Evolutionary conservation across 2,113 vertebrate species (phyloP), one percentile per base, ranked within the genome.

Genomic region (Clupea harengus): DNA sequence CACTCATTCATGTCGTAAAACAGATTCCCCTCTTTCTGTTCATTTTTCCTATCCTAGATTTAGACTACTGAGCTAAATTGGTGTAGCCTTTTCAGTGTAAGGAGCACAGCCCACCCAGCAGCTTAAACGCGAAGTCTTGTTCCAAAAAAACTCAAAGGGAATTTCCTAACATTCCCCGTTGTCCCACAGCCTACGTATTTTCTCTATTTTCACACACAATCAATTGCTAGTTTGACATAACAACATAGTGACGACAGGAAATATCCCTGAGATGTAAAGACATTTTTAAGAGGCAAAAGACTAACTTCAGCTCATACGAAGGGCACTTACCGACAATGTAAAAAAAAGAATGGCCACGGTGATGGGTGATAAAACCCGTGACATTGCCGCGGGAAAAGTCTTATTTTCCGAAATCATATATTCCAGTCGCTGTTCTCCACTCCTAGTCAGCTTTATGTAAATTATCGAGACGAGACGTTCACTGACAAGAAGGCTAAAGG

Each of bases 301-400:
- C 4, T 6, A 60, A 60, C 6, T 5, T 39, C 10, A 75, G 60
- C 20, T 22, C 10, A 72, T 72, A 32, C n/a, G n/a, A n/a, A n/a
- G n/a, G 25, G 28, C 13, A 78, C 72, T 78, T 78, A 78, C 72
- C 28, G 72, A 78, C 25, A 78, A 32, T 13, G 72, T 39, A 32
- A 78, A 78, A 78, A 39, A 78, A 6, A 78, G 25, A 78, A 78
- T 39, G 2, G 32, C 28, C 72, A 78, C 72, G 72, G 13, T 32
- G 72, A 78, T 15, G 72, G 72, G 72, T 78, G 72, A 39, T 39
- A 32, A 78, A 44, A 39, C 72, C 72, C 72, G 28, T 78, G 72
- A 28, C 72, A 78, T 78, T 78, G 72, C 72, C 72, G 28, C 28
- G 28, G 67, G 67, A 13, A 28, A 28, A 10, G 10, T 39, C 39